These are phyloP conservation scores for Psilanteris sp. DNA, from an alignment of 1,140 invertebrate genomes.

Conservation along the genomic window DNA sequence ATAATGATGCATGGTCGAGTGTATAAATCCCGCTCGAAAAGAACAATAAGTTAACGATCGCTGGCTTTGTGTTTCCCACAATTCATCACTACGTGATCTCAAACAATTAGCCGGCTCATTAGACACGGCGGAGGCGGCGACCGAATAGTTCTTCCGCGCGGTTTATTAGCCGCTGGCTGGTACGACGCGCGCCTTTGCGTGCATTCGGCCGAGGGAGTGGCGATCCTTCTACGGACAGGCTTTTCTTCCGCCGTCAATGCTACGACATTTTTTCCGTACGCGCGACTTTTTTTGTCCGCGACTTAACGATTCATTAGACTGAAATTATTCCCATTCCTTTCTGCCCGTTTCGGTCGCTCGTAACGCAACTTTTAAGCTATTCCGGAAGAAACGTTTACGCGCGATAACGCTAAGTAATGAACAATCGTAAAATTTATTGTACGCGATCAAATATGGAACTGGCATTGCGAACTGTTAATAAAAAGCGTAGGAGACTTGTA, in stretches of 20 bases:
- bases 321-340: slow-evolving; percentile 43
- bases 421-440: slow-evolving; percentile 44
- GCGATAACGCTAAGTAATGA: slow-evolving; percentile 44
- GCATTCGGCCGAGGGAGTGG: slow-evolving; percentile 41
- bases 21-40: slow-evolving; percentile 38
- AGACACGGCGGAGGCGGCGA: slow-evolving; percentile 56
- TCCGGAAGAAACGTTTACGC: slow-evolving; percentile 39
- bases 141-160: slow-evolving; percentile 46
- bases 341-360: background rate
- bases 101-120: slow-evolving; percentile 63
- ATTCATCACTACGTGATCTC: slow-evolving; percentile 60
- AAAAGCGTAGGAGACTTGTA: too few species aligned
- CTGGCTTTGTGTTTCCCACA: slow-evolving; percentile 49
- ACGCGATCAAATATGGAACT: slow-evolving; percentile 14
- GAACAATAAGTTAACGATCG: slow-evolving; percentile 55
- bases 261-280: slow-evolving; percentile 17
- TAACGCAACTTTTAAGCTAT: slow-evolving; percentile 16
- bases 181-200: slow-evolving; percentile 7
- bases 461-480: too few species aligned
- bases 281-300: slow-evolving; percentile 5
- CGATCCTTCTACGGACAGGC: slow-evolving; percentile 43
- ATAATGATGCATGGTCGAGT: slow-evolving; percentile 47
- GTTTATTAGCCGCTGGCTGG: slow-evolving; percentile 36
- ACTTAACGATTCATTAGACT: slow-evolving; percentile 46
- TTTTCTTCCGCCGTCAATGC: slow-evolving; percentile 44